Base-by-base conservation (phyloP, 2,113 vertebrate species). In the Anguilla rostrata region DNA sequence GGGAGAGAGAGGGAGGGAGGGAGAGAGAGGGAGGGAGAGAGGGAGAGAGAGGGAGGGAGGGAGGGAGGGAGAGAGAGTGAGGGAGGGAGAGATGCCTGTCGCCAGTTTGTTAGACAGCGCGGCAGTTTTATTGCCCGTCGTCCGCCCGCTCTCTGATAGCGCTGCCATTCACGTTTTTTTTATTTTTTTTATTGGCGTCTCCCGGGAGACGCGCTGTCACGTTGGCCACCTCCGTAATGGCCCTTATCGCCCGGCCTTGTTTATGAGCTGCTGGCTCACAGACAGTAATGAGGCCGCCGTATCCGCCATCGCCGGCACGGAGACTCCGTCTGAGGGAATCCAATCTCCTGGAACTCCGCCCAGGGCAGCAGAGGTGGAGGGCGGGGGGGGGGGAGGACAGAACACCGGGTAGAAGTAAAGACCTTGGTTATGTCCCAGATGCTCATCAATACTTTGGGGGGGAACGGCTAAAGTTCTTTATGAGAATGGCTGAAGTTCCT, bases 171-270 rank as follows among this genome's bases (percentile, higher is more conserved):
- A 15, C 78, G n/a, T 41, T 4, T 46, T 46, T 46, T 4, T 0
- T 0, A 8, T 46, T 46, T 34, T 79, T 18, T 41, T 80, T 80
- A 80, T 41, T 18, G 78, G 8, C 78, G 15, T 39, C 29, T 84
- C 86, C 85, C 66, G 14, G 78, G 84, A 56, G 86, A 83, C 11
- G 43, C 71, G 8, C 75, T 84, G 88, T 88, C 89, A 87, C 83
- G 87, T 90, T 83, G 86, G 84, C 88, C 80, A 85, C 43, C 75
- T 83, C 57, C 80, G 88, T 87, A 86, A 79, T 34, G 39, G 43
- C 83, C 85, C 88, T 90, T 90, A 90, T 90, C 87, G 84, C 78
- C 78, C 87, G 3, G 84, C 60, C 83, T 84, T 86, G 85, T 85
- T 84, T 85, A 82, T 78, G 83, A 86, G 66, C 85, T 85, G 87